Conservation (phyloP, 2,113 vertebrate genomes). For the Cottus gobio region DNA sequence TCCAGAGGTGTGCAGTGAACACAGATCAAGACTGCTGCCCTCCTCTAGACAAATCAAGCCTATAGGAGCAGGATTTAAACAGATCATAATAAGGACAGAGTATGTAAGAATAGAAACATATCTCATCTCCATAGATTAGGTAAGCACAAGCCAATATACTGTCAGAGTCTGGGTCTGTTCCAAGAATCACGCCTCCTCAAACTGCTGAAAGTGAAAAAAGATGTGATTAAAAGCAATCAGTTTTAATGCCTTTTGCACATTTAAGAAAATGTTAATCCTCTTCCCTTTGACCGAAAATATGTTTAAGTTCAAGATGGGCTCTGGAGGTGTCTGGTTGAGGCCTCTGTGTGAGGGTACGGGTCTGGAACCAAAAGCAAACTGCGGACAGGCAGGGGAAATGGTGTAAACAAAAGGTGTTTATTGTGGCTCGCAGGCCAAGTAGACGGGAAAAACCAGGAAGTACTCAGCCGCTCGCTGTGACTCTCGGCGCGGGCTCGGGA, state of each 20-base stretch:
- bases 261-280: background rate
- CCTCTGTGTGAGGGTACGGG: no score
- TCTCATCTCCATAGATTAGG: background rate
- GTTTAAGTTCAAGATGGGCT: background rate
- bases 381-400: no score
- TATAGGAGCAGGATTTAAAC: background rate
- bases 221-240: background rate
- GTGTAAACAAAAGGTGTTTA: no score
- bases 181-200: background rate
- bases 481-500: no score
- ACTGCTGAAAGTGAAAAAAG: background rate
- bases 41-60: slow-evolving; percentile 7
- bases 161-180: background rate
- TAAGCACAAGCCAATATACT: background rate
- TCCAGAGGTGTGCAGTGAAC: background rate
- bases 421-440: no score
- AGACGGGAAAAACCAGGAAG: no score
- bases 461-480: no score
- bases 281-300: background rate
- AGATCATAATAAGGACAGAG: background rate
- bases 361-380: no score
- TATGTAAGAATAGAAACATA: background rate
- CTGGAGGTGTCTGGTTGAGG: background rate
- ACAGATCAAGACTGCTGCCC: slow-evolving; percentile 21
- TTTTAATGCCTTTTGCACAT: background rate